Percentiles rank a stretch among this genome's conserved stretches.
Conservation (phyloP, 2,797 vertebrate genomes). For the Hylomyscus alleni region DNA sequence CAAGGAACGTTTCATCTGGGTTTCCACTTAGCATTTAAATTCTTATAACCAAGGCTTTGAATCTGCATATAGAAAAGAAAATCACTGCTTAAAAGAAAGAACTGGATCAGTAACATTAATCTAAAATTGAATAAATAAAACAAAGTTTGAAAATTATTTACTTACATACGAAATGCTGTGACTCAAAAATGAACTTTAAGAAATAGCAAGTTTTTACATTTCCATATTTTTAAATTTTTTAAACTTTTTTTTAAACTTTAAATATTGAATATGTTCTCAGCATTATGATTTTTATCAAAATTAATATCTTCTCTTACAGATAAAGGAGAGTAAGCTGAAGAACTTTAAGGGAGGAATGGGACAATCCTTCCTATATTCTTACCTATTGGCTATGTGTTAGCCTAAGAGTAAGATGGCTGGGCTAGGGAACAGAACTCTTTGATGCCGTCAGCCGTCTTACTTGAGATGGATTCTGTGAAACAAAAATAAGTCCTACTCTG, state of each 20-base stretch:
- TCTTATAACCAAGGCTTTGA: conserved; percentile 64
- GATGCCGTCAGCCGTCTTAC: neutral
- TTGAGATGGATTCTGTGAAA: conserved; percentile 13
- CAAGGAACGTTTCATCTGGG: conserved; percentile 46
- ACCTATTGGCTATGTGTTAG: neutral
- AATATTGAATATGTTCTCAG: neutral
- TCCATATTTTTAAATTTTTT: conserved; percentile 3
- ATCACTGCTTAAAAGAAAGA: conserved; percentile 41
- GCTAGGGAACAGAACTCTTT: neutral
- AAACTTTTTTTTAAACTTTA: neutral
- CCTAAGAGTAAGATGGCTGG: neutral
- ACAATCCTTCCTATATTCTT: neutral
- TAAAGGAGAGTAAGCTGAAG: neutral
- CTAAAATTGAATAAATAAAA: neutral
- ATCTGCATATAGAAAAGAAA: conserved; percentile 58
- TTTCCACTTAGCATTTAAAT: conserved; percentile 67
- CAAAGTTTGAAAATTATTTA: conserved; percentile 23
- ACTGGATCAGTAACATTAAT: conserved; percentile 20
- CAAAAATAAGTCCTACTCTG: neutral
- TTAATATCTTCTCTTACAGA: neutral
- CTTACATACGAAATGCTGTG: conserved; percentile 7
- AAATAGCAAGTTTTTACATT: conserved; percentile 23
- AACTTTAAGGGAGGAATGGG: neutral
- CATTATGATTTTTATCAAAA: conserved; percentile 6
- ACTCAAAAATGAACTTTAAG: conserved; percentile 7